These are phyloP conservation scores for Nannoperca australis DNA, from an alignment of 2,797 vertebrate species.

Conservation along the genomic window DNA sequence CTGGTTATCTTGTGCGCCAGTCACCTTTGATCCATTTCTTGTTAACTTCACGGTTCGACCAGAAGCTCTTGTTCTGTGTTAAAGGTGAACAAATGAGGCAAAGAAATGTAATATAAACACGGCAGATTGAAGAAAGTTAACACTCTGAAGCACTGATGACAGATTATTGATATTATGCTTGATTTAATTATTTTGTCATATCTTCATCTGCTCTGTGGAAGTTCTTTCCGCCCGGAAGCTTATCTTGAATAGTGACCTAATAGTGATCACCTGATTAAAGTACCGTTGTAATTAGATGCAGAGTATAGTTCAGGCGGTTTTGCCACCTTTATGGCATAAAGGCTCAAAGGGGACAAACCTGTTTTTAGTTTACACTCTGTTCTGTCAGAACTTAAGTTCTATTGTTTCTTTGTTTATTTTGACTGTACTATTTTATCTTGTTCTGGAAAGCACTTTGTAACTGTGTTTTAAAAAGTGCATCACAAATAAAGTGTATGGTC, in stretches of 20 bases:
- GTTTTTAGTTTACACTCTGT: no score
- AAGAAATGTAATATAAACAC: background rate
- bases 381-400: no score
- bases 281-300: conserved; percentile 23
- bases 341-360: no score
- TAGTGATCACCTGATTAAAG: conserved; percentile 40
- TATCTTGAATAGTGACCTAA: conserved; percentile 46
- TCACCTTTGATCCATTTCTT: conserved; percentile 55
- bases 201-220: background rate
- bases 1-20: conserved; percentile 38
- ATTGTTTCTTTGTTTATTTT: no score
- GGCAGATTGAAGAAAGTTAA: background rate
- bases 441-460: no score
- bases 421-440: no score
- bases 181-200: background rate
- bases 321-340: no score
- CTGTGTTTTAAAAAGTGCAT: no score
- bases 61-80: background rate
- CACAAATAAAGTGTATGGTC: no score
- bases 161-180: background rate
- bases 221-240: conserved; percentile 8
- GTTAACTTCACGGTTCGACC: background rate
- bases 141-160: background rate
- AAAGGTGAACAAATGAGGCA: background rate
- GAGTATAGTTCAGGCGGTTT: conserved; percentile 17